A percentile compares a stretch with the other conserved stretches of the same genome.
phyloP scores from a whole-genome alignment of 1,140 invertebrate species.

The Conus ventricosus region DNA sequence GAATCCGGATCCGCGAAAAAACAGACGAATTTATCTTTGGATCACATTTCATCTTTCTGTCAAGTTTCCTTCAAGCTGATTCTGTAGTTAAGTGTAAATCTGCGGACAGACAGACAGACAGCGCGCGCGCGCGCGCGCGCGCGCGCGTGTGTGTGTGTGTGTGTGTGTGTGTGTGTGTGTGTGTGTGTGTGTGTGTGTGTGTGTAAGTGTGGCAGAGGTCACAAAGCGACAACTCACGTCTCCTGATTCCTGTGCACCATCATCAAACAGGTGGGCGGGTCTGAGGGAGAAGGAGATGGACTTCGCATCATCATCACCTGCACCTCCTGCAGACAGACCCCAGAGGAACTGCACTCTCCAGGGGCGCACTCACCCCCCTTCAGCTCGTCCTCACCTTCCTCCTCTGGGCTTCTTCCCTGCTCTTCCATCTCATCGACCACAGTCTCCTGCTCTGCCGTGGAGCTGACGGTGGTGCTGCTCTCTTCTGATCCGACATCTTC shows the following conservation, averaged over 20 bases:
- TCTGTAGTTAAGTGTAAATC: no score
- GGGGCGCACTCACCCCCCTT: background rate
- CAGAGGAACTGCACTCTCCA: background rate
- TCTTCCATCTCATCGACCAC: background rate
- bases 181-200: conserved; percentile 4
- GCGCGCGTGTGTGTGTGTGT: no score
- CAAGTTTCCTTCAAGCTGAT: no score
- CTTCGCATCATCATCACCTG: conserved; percentile 11
- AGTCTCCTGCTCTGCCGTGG: background rate
- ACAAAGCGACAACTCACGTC: background rate
- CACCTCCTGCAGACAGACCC: background rate
- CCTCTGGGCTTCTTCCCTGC: background rate
- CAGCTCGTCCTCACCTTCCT: background rate
- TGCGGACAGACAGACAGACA: no score
- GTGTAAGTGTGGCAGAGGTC: background rate
- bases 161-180: conserved; percentile 9
- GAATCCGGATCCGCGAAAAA: no score
- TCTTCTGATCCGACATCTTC: background rate
- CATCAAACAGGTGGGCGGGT: background rate
- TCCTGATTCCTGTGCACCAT: background rate
- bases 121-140: no score
- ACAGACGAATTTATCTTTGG: no score
- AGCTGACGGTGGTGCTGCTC: background rate
- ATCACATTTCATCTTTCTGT: no score
- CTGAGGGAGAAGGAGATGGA: background rate